Percentiles rank a stretch among this genome's conserved stretches.
Conservation (phyloP, 2,888 invertebrate genomes). For the Trachelus troglodyta region DNA sequence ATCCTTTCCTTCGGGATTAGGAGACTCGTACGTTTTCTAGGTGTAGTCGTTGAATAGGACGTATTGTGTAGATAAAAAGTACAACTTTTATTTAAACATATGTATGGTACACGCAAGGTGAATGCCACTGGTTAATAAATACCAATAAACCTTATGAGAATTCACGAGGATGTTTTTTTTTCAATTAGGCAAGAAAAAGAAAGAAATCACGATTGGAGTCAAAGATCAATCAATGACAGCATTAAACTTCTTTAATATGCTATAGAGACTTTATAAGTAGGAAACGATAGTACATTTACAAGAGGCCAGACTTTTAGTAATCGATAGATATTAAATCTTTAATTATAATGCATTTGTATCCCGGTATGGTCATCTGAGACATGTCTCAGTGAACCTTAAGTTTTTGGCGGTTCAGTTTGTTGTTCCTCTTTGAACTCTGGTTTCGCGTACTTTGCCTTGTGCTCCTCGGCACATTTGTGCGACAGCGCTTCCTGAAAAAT, state of each 20-base stretch:
- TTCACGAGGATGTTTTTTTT: not conserved
- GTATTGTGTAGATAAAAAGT: conserved; percentile 51
- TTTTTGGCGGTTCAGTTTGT: conserved; percentile 46
- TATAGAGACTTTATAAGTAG: not conserved
- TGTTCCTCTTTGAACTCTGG: conserved; percentile 32
- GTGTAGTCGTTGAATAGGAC: conserved; percentile 33
- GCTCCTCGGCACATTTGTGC: conserved; percentile 29
- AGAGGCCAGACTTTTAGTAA: not conserved
- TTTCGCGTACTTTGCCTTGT: conserved; percentile 29
- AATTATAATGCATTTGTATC: not conserved
- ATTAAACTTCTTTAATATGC: not conserved
- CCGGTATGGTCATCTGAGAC: not conserved
- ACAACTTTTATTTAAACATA: conserved; percentile 48
- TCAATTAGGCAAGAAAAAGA: not conserved
- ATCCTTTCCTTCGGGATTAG: conserved; percentile 33
- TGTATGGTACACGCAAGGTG: conserved; percentile 39
- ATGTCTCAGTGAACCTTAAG: conserved; percentile 24
- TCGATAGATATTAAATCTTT: not conserved
- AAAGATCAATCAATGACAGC: not conserved
- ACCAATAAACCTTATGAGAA: conserved; percentile 13
- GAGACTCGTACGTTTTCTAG: conserved; percentile 28
- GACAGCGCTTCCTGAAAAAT: conserved; percentile 43
- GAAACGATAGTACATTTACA: not conserved
- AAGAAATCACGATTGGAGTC: not conserved
- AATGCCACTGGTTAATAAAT: conserved; percentile 45